Evolutionary conservation across 2,113 vertebrate genomes (phyloP).

Genomic region (Numenius arquata): DNA sequence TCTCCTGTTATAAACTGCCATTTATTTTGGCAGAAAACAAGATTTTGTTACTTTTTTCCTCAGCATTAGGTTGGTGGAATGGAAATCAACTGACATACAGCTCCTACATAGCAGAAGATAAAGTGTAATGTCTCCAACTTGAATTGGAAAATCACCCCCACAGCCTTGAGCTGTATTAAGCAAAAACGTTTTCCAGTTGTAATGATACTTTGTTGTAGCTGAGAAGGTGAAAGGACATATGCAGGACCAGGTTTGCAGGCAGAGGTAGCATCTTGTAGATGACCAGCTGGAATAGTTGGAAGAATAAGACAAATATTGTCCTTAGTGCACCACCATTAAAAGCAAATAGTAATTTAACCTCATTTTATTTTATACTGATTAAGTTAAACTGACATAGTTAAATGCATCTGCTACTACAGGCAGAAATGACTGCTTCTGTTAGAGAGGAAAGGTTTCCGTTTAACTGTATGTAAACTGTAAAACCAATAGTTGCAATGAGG

Average conservation of each 20-base stretch:
- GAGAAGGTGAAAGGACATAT: background rate
- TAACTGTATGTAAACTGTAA: background rate
- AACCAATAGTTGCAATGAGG: background rate
- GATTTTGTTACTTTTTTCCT: background rate
- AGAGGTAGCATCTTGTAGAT: background rate
- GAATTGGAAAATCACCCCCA: background rate
- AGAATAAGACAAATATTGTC: background rate
- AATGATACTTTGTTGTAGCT: background rate
- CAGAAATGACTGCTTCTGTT: background rate
- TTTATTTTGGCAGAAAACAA: constrained; percentile 19
- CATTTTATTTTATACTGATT: background rate
- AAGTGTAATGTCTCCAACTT: background rate
- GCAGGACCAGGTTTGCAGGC: background rate
- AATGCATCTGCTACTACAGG: background rate
- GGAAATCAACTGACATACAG: background rate
- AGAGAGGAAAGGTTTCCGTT: background rate
- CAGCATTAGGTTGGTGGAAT: background rate
- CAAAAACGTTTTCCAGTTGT: background rate
- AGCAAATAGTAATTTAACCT: background rate
- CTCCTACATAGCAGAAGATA: background rate
- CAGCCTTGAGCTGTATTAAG: background rate
- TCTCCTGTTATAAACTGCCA: background rate
- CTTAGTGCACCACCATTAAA: background rate
- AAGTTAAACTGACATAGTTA: background rate
- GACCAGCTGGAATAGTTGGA: background rate